phyloP scores from a whole-genome alignment of 1,140 invertebrate genomes.

The Caerostris extrusa region DNA sequence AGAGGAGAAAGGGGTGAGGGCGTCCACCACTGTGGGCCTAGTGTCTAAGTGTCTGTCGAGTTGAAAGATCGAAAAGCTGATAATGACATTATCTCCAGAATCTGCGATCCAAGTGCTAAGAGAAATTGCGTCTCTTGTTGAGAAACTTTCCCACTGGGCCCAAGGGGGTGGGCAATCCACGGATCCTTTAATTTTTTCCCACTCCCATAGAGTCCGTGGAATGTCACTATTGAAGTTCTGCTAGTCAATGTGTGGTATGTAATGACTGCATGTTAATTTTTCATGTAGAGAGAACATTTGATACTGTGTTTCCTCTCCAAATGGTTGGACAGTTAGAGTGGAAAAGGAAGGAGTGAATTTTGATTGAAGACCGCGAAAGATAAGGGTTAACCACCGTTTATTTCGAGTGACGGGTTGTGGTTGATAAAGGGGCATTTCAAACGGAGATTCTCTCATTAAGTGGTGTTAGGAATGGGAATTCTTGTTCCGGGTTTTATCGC shows the following conservation, averaged over 20 bases:
- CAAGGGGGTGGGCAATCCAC: background rate
- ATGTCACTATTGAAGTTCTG: no score
- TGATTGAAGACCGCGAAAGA: background rate
- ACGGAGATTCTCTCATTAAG: background rate
- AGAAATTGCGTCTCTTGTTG: background rate
- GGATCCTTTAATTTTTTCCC: no score
- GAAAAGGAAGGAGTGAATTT: background rate
- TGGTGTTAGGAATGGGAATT: background rate
- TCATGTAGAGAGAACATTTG: background rate
- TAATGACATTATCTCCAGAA: constrained; percentile 58
- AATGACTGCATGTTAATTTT: background rate
- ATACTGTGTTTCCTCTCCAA: background rate
- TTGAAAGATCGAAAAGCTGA: background rate
- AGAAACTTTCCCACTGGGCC: background rate
- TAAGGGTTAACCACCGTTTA: background rate
- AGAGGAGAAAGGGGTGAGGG: background rate
- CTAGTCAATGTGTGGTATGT: background rate
- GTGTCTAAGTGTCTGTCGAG: constrained; percentile 48
- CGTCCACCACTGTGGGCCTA: background rate
- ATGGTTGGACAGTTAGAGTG: background rate
- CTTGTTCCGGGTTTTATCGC: background rate
- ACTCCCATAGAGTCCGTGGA: no score
- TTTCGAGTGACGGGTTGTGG: background rate
- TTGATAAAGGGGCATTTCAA: background rate
- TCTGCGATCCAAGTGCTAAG: background rate